Percentiles rank a stretch among this genome's conserved stretches.
Conservation (phyloP, 2,888 invertebrate species). For the Drosophila neutralis region DNA sequence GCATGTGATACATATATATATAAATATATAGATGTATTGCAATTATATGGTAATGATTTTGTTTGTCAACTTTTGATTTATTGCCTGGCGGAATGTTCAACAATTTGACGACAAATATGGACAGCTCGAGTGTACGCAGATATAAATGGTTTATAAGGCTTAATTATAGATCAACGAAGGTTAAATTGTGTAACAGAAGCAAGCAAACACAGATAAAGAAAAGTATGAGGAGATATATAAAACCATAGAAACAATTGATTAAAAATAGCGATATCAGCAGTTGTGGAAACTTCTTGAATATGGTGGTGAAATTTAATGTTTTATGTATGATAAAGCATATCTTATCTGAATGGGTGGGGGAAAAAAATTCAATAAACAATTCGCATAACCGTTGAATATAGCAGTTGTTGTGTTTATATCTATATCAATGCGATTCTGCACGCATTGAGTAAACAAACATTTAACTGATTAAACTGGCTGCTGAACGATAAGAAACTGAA, state of each 20-base stretch:
- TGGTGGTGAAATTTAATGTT: neutral
- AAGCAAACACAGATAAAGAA: neutral
- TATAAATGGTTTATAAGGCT: conserved; percentile 22
- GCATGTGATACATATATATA: conserved; percentile 10
- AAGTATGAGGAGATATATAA: neutral
- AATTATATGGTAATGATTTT: conserved; percentile 63
- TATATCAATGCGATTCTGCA: conserved; percentile 20
- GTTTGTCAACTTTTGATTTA: conserved; percentile 67
- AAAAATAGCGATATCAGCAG: neutral
- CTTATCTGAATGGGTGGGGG: conserved; percentile 25
- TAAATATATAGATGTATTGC: conserved; percentile 23
- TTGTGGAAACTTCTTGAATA: conserved; percentile 16
- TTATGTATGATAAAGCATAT: neutral
- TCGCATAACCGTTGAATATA: neutral
- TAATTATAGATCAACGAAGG: conserved; percentile 31
- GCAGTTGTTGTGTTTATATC: neutral
- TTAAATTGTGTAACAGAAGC: conserved; percentile 25
- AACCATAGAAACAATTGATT: neutral
- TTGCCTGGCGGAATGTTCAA: conserved; percentile 33
- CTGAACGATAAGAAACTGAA: conserved; percentile 3
- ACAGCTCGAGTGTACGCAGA: conserved; percentile 10
- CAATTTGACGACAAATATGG: conserved; percentile 41
- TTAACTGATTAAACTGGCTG: conserved; percentile 3
- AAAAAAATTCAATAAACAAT: neutral
- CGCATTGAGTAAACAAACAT: conserved; percentile 4